These are phyloP conservation scores for Copidosoma floridanum DNA, from an alignment of 1,140 invertebrate species.

Conservation along the genomic window DNA sequence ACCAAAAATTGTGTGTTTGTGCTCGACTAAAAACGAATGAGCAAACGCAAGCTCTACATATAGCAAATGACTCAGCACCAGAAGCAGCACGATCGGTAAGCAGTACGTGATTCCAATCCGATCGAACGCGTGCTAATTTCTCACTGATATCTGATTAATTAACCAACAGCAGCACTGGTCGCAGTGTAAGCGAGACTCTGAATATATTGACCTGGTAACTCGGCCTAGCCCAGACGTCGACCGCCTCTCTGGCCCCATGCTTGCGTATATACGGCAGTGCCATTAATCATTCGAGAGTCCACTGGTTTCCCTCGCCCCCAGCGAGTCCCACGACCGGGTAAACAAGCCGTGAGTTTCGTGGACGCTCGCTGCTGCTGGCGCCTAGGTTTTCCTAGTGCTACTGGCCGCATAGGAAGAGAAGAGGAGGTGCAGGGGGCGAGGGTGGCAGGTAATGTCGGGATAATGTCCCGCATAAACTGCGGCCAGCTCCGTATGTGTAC, in stretches of 20 bases:
- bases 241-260: not conserved
- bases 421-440: conserved; percentile 17
- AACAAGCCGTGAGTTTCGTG: not conserved
- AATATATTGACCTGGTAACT: no score
- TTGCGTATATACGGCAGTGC: no score
- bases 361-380: conserved; percentile 2
- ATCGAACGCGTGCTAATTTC: conserved; percentile 25
- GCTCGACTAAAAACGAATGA: no score
- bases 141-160: conserved; percentile 56
- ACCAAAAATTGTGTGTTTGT: no score
- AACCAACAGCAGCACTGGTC: conserved; percentile 36
- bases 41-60: no score
- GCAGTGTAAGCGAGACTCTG: no score
- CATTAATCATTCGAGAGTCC: conserved; percentile 49
- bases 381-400: conserved; percentile 36
- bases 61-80: not conserved
- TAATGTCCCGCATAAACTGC: conserved; percentile 55
- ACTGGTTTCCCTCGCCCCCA: conserved; percentile 19
- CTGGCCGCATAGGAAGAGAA: no score
- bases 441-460: conserved; percentile 51
- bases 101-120: conserved; percentile 18
- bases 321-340: not conserved
- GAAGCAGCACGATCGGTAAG: conserved; percentile 1
- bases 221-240: not conserved
- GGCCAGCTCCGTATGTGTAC: no score